phyloP scores from a whole-genome alignment of 2,113 vertebrate species.

The Chloropsis cyanopogon region DNA sequence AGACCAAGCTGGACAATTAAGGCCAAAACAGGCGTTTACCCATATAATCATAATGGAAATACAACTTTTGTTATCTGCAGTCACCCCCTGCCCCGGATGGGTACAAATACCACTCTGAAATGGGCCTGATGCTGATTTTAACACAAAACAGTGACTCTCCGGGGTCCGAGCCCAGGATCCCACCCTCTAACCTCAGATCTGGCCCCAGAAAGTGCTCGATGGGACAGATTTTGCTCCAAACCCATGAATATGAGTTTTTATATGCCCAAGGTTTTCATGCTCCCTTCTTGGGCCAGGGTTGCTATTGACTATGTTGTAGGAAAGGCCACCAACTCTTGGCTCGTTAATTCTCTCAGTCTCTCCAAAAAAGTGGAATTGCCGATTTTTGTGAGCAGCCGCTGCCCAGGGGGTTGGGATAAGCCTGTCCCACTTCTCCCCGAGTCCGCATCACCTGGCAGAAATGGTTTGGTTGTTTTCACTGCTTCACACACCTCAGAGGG shows the following conservation, averaged over 20 bases:
- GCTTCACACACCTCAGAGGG: slow-evolving; percentile 63
- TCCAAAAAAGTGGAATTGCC: neutral
- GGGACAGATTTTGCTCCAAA: neutral
- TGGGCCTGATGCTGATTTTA: neutral
- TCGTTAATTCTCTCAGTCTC: slow-evolving; percentile 49
- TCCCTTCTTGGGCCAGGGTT: neutral
- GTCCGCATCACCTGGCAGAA: slow-evolving; percentile 49
- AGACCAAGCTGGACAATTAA: neutral
- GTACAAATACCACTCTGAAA: neutral
- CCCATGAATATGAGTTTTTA: neutral
- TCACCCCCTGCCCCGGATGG: neutral
- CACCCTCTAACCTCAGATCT: neutral
- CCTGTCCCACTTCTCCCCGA: neutral
- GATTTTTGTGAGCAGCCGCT: neutral
- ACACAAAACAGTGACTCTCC: neutral
- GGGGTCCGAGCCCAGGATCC: neutral
- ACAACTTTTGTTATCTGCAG: neutral
- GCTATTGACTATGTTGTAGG: neutral
- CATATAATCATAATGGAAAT: neutral
- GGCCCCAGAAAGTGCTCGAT: accelerated
- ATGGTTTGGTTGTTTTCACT: slow-evolving; percentile 44
- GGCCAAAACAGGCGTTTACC: neutral
- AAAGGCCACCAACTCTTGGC: slow-evolving; percentile 14
- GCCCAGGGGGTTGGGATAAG: neutral
- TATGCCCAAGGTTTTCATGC: neutral